Evolutionary conservation across 2,888 invertebrate genomes (phyloP).

Genomic region (Brachypterus glaber): DNA sequence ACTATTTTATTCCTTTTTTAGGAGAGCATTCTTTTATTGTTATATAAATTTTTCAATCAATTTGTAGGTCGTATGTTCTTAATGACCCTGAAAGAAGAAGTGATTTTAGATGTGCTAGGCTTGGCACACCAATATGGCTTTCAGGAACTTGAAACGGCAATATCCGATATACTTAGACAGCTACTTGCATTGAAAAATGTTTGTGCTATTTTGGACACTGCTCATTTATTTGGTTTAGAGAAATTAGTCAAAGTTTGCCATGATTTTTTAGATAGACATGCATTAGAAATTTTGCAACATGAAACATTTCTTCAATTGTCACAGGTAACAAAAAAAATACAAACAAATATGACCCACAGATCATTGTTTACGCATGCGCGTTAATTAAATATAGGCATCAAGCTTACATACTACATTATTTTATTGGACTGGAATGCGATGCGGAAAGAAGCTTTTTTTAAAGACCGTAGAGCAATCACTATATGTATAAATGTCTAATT

Average conservation of each 20-base stretch:
- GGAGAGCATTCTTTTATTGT: conserved; percentile 1
- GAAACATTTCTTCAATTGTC: conserved; percentile 79
- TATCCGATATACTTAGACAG: conserved; percentile 87
- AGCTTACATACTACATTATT: too few species aligned
- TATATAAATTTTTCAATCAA: conserved; percentile 7
- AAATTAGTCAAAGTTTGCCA: conserved; percentile 71
- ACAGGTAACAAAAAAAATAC: too few species aligned
- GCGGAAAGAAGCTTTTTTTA: too few species aligned
- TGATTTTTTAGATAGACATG: conserved; percentile 84
- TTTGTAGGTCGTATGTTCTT: conserved; percentile 55
- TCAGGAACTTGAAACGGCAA: conserved; percentile 77
- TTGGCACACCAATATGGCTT: conserved; percentile 96
- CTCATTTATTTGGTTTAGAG: conserved; percentile 61
- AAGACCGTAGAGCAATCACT: too few species aligned
- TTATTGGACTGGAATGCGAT: too few species aligned
- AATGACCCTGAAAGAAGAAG: conserved; percentile 56
- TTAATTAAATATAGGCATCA: too few species aligned
- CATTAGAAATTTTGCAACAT: conserved; percentile 71
- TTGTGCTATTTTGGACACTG: conserved; percentile 90
- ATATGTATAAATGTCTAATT: too few species aligned
- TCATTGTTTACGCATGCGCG: too few species aligned
- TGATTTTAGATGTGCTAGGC: conserved; percentile 64
- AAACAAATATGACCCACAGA: too few species aligned
- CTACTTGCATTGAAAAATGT: conserved; percentile 82
- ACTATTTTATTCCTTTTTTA: too few species aligned